Evolutionary conservation across 2,797 vertebrate genomes (phyloP).

Genomic region (Spinus olivaceus): DNA sequence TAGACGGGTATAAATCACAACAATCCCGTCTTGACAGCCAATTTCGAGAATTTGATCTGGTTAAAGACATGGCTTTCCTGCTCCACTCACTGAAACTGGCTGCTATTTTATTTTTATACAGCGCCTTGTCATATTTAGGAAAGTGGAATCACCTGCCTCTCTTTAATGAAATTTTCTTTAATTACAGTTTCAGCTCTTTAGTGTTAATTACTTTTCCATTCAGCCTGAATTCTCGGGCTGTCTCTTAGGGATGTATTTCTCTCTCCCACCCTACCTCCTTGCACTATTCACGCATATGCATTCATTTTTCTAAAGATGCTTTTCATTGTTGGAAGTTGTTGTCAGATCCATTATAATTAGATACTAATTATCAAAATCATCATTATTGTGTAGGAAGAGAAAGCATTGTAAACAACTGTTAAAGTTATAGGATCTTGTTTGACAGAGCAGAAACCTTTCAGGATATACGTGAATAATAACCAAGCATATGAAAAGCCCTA

Average conservation of each 20-base stretch:
- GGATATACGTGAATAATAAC: background rate
- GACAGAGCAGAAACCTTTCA: background rate
- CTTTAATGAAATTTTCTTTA: conserved; percentile 95
- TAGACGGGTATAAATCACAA: conserved; percentile 98
- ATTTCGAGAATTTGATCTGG: conserved; percentile 99
- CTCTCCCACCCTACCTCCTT: background rate
- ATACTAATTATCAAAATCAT: conserved; percentile 62
- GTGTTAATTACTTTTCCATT: conserved; percentile 80
- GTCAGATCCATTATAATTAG: conserved; percentile 65
- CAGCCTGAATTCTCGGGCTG: conserved; percentile 66
- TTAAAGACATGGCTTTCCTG: conserved; percentile 92
- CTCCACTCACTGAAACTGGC: conserved; percentile 73
- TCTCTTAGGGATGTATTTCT: conserved; percentile 58
- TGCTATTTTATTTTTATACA: conserved; percentile 72
- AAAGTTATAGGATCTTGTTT: conserved; percentile 40
- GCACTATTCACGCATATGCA: conserved; percentile 12
- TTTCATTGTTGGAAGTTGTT: conserved; percentile 61
- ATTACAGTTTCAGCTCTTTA: conserved; percentile 88
- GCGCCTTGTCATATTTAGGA: conserved; percentile 85
- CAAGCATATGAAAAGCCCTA: background rate
- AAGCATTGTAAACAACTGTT: conserved; percentile 11
- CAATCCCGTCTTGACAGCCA: conserved; percentile 98
- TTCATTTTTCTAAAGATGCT: conserved; percentile 63
- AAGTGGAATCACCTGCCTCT: conserved; percentile 88
- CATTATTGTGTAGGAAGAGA: conserved; percentile 49